A percentile compares a stretch with the other conserved stretches of the same genome.
Evolutionary conservation across 2,113 vertebrate species (phyloP).

Genomic region (Camarhynchus parvulus): DNA sequence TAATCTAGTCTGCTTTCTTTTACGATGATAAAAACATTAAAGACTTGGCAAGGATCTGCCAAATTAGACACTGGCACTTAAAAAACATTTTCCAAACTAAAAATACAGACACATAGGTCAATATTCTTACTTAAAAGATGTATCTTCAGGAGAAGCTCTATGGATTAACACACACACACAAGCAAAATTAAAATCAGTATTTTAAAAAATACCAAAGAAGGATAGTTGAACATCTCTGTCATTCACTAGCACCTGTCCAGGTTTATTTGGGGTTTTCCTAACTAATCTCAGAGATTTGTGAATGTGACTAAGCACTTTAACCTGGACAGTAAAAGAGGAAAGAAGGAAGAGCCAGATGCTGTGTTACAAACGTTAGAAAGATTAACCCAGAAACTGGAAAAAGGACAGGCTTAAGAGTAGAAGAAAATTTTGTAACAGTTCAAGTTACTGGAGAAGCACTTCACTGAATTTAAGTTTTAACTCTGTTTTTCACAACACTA

Average conservation of each 20-base stretch:
- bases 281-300: not conserved
- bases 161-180: not conserved
- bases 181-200: not conserved
- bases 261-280: not conserved
- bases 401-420: not conserved
- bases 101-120: not conserved
- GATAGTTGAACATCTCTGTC: not conserved
- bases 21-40: not conserved
- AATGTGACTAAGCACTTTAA: not conserved
- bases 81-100: not conserved
- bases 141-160: not conserved
- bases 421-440: not conserved
- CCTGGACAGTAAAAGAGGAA: not conserved
- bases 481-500: not conserved
- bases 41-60: not conserved
- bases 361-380: not conserved
- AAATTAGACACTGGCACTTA: not conserved
- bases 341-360: not conserved
- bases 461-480: not conserved
- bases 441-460: not conserved
- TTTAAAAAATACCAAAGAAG: not conserved
- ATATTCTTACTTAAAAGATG: not conserved
- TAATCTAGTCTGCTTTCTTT: not conserved
- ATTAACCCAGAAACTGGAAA: not conserved
- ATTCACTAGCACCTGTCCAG: not conserved